These are phyloP conservation scores for Sinhomidia bicolor DNA, from an alignment of 2,888 invertebrate species.

Conservation along the genomic window DNA sequence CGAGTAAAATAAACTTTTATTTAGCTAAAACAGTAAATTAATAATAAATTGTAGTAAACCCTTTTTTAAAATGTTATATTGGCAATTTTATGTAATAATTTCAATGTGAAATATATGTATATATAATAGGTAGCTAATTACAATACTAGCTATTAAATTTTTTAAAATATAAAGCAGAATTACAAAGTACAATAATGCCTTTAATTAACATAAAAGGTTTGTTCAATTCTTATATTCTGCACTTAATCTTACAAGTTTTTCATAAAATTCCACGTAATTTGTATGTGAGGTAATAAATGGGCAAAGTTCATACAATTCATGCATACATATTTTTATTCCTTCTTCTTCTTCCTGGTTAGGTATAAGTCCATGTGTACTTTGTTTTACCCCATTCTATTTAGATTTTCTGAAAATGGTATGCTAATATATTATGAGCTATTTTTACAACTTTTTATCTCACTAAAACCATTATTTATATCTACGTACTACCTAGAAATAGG, in stretches of 20 bases:
- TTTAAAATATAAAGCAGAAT: neutral
- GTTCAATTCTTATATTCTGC: neutral
- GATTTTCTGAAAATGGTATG: neutral
- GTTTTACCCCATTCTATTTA: neutral
- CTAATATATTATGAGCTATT: constrained; percentile 11
- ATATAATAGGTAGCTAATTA: neutral
- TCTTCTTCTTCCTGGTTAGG: too few relatives aligned
- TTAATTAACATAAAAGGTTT: neutral
- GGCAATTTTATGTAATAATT: neutral
- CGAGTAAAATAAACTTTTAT: neutral
- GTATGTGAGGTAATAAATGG: constrained; percentile 11
- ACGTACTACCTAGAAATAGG: constrained; percentile 2
- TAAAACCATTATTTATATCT: neutral
- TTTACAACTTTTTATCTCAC: neutral
- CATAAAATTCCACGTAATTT: constrained; percentile 3
- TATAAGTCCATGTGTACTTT: neutral
- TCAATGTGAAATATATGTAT: neutral
- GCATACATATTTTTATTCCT: constrained; percentile 1
- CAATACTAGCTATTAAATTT: too few relatives aligned
- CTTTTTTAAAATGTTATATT: neutral
- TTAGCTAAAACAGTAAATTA: neutral
- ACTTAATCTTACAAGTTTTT: neutral
- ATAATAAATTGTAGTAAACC: too few relatives aligned
- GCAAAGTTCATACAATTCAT: constrained; percentile 2
- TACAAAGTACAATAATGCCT: neutral